Conservation (phyloP, 1,140 invertebrate species). For the Cydia pomonella region DNA sequence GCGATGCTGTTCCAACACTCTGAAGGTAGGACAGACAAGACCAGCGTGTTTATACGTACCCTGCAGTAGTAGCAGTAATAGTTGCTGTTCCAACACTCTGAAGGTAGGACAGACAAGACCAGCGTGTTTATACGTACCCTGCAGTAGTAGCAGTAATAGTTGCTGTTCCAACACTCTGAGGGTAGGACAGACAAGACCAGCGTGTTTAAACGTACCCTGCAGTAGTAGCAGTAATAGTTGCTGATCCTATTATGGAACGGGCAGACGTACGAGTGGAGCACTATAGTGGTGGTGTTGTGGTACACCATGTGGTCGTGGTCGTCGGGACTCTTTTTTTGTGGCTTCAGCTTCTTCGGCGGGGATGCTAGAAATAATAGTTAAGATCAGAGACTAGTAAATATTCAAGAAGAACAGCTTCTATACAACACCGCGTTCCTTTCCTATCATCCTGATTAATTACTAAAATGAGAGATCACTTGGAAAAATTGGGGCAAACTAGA, state of each 20-base stretch:
- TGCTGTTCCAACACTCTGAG: too few species aligned
- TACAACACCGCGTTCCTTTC: too few species aligned
- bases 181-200: too few species aligned
- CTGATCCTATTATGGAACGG: conserved; percentile 67
- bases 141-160: too few species aligned
- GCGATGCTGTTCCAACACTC: conserved; percentile 54
- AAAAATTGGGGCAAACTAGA: too few species aligned
- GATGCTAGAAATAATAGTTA: conserved; percentile 9
- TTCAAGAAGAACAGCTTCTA: too few species aligned
- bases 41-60: background rate
- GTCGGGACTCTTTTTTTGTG: conserved; percentile 29
- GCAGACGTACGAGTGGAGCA: conserved; percentile 63
- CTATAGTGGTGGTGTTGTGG: conserved; percentile 57
- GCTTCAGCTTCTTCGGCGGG: conserved; percentile 41
- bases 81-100: too few species aligned
- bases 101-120: too few species aligned
- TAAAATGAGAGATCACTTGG: too few species aligned
- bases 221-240: conserved; percentile 71
- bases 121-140: too few species aligned
- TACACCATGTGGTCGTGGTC: conserved; percentile 60
- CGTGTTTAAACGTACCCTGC: conserved; percentile 34
- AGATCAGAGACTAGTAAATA: background rate
- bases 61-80: conserved; percentile 70
- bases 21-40: background rate
- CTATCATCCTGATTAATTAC: too few species aligned